phyloP scores from a whole-genome alignment of 2,113 vertebrate genomes.

The Motacilla tschutschensis region DNA sequence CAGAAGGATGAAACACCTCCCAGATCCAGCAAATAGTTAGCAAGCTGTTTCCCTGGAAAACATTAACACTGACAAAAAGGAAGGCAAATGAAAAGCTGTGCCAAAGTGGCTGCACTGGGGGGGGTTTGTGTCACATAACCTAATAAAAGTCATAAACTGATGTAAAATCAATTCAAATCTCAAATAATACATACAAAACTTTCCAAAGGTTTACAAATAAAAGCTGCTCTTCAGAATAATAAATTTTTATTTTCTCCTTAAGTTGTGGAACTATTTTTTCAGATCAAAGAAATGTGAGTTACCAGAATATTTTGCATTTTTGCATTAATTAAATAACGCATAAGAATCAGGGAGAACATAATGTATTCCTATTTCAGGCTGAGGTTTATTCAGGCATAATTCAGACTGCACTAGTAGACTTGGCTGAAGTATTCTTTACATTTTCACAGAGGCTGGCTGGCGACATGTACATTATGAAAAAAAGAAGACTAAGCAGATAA shows the following conservation, averaged over 20 bases:
- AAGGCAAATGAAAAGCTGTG: neutral
- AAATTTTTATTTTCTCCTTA: neutral
- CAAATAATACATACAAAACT: neutral
- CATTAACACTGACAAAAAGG: neutral
- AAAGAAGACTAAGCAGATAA: conserved; percentile 50
- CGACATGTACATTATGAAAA: neutral
- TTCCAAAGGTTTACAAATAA: neutral
- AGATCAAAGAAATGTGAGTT: neutral
- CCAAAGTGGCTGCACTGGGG: neutral
- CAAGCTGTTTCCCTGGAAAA: conserved; percentile 1
- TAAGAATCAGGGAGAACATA: neutral
- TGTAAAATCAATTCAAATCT: conserved; percentile 6
- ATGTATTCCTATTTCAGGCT: neutral
- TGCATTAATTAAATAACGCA: neutral
- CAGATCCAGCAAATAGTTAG: neutral
- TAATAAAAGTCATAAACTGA: neutral
- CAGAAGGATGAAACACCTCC: conserved; percentile 2
- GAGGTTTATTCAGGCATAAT: conserved; percentile 18
- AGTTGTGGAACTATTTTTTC: neutral
- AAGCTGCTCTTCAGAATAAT: neutral
- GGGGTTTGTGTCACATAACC: neutral
- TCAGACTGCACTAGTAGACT: conserved; percentile 14
- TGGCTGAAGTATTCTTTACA: conserved; percentile 4
- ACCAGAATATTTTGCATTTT: conserved; percentile 15
- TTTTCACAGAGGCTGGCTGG: conserved; percentile 26